Base-by-base conservation (phyloP, 2,113 vertebrate species). In the Pagrus major region DNA sequence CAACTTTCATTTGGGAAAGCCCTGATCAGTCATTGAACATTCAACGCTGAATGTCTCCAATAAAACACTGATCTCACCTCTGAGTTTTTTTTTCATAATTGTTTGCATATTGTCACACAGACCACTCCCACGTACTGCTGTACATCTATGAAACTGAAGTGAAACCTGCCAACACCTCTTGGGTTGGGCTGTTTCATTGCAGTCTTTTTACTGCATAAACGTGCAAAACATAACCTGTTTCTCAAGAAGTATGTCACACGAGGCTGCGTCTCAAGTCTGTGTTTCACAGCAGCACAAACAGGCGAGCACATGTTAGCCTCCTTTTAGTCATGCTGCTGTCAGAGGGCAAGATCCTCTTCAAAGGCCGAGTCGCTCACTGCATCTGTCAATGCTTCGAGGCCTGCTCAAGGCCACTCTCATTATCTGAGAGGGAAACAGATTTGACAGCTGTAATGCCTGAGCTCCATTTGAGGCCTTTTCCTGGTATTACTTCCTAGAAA, bases 331-430 rank as follows among this genome's bases (percentile, higher is more conserved):
- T 25, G 29, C 51, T 66, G 25, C 54, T 71, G 35, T 78, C 69
- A 78, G 76, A 81, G 68, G 71, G 18, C 42, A 39, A 42, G 25
- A 16, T 78, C 54, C 10, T 54, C 54, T 73, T 76, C 52, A 42
- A 41, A 80, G 33, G n/a, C 21, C 61, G 41, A 49, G 25, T 61
- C 7, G 20, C 11, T 67, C 39, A 12, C 1, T 35, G 46, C 9
- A 16, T 76, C 60, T 76, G 33, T 58, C 41, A 52, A 60, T 8
- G 31, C 64, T 77, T 59, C 14, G 8, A 73, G 49, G 56, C 66
- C 20, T 44, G 31, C 35, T 42, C n/a, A 41, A 60, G 27, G 15
- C 66, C 21, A 47, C 20, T 46, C 61, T 76, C 23, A 27, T 47
- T 16, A 31, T n/a, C 23, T 35, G 11, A 33, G 37, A 54, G 20